phyloP scores from a whole-genome alignment of 1,140 invertebrate species.

The Sycophaga agraensis region DNA sequence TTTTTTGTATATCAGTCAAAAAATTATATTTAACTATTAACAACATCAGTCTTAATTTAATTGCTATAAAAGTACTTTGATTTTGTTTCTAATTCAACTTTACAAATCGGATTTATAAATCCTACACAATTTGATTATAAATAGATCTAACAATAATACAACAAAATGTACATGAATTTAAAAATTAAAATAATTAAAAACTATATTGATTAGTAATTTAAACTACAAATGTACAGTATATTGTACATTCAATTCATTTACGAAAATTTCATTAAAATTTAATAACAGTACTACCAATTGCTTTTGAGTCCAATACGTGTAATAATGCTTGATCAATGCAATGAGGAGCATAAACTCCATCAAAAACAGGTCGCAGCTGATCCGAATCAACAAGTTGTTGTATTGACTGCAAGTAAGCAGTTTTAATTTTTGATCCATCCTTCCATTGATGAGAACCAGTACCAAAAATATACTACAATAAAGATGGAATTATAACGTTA shows the following conservation, averaged over 20 bases:
- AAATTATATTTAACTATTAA: too few relatives aligned
- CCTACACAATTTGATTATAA: too few relatives aligned
- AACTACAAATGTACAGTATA: too few relatives aligned
- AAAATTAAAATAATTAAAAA: too few relatives aligned
- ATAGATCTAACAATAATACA: too few relatives aligned
- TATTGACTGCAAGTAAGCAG: conserved; percentile 56
- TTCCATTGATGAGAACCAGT: conserved; percentile 48
- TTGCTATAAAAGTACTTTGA: too few relatives aligned
- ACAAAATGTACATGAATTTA: too few relatives aligned
- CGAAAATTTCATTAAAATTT: conserved; percentile 62
- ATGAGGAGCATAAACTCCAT: conserved; percentile 67
- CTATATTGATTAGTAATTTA: too few relatives aligned
- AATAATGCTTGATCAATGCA: conserved; percentile 70
- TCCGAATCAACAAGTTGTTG: conserved; percentile 60
- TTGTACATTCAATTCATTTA: not conserved
- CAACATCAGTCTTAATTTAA: too few relatives aligned
- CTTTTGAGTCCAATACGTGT: conserved; percentile 66
- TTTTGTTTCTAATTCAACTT: too few relatives aligned
- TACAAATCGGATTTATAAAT: too few relatives aligned
- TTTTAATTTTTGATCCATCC: conserved; percentile 56
- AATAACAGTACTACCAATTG: conserved; percentile 75
- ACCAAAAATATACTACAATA: conserved; percentile 49
- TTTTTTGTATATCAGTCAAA: too few relatives aligned
- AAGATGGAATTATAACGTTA: conserved; percentile 30
- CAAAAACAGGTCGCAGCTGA: conserved; percentile 63